A percentile compares a stretch with the other conserved stretches of the same genome.
phyloP scores from a whole-genome alignment of 2,888 invertebrate genomes.

The Panopea generosa region DNA sequence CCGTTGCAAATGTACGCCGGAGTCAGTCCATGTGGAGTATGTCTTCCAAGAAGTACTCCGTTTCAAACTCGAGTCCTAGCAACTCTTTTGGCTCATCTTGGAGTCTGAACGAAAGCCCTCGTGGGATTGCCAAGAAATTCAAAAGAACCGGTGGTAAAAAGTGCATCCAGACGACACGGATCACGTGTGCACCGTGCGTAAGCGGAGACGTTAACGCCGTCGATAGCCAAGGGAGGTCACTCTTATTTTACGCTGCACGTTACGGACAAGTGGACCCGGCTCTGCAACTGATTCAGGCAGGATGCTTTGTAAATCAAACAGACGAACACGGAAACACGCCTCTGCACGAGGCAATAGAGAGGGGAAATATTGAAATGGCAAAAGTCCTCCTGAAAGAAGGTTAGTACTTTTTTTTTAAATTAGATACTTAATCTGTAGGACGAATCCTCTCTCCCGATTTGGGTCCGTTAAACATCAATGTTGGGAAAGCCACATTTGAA shows the following conservation, averaged over 20 bases:
- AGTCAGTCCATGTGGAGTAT: constrained; percentile 22
- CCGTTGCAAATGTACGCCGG: background rate
- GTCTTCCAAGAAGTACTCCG: background rate
- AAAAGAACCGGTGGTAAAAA: too few relatives aligned
- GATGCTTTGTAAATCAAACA: constrained; percentile 54
- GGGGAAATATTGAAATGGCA: constrained; percentile 56
- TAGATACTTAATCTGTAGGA: background rate
- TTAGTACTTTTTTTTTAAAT: constrained; percentile 13
- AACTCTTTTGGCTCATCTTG: background rate
- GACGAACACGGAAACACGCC: constrained; percentile 60
- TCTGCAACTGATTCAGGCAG: constrained; percentile 53
- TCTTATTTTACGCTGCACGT: constrained; percentile 64
- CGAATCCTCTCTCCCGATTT: background rate
- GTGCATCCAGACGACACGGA: too few relatives aligned
- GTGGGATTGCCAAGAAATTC: too few relatives aligned
- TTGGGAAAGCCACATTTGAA: too few relatives aligned
- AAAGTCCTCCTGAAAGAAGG: constrained; percentile 62
- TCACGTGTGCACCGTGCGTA: constrained; percentile 27
- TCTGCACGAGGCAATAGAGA: constrained; percentile 63
- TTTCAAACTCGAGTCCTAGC: background rate
- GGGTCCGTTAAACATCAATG: background rate
- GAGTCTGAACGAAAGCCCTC: too few relatives aligned
- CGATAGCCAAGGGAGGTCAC: constrained; percentile 55
- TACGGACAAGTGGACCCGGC: constrained; percentile 65
- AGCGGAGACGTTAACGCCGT: constrained; percentile 58